Conservation (phyloP, 1,140 invertebrate species). For the Drosophila ohnishii region DNA sequence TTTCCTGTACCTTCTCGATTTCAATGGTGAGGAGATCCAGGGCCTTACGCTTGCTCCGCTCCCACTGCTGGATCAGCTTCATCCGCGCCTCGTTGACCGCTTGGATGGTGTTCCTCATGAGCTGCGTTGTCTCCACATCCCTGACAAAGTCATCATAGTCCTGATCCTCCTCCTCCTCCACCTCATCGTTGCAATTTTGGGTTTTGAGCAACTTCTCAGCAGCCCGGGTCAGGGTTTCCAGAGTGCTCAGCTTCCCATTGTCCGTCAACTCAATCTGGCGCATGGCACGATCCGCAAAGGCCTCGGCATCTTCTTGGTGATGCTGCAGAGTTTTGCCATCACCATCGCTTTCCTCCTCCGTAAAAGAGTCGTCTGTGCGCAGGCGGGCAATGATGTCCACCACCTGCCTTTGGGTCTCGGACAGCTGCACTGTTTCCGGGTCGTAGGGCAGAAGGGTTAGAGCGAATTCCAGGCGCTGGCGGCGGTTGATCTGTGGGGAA, state of each 20-base stretch:
- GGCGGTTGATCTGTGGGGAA: conserved; percentile 44
- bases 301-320: conserved; percentile 25
- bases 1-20: conserved; percentile 60
- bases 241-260: conserved; percentile 34
- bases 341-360: conserved; percentile 36
- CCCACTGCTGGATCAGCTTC: conserved; percentile 55
- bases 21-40: conserved; percentile 59
- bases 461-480: conserved; percentile 60
- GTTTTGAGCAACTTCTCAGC: conserved; percentile 46
- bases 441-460: conserved; percentile 59
- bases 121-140: conserved; percentile 31
- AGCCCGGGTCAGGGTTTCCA: conserved; percentile 50
- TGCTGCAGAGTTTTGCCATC: conserved; percentile 8
- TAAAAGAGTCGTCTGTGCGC: conserved; percentile 26
- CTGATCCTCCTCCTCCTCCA: neutral
- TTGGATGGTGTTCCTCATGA: conserved; percentile 45
- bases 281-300: conserved; percentile 61
- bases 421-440: conserved; percentile 30
- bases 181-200: neutral
- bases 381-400: conserved; percentile 52
- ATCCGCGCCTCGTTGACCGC: conserved; percentile 52
- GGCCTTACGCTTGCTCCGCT: conserved; percentile 57
- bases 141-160: conserved; percentile 11
- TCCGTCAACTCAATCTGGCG: conserved; percentile 53
- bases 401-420: conserved; percentile 40